Evolutionary conservation across 1,140 invertebrate species (phyloP), one percentile per base, ranked within the genome.

Genomic region (Drepana arcuata): DNA sequence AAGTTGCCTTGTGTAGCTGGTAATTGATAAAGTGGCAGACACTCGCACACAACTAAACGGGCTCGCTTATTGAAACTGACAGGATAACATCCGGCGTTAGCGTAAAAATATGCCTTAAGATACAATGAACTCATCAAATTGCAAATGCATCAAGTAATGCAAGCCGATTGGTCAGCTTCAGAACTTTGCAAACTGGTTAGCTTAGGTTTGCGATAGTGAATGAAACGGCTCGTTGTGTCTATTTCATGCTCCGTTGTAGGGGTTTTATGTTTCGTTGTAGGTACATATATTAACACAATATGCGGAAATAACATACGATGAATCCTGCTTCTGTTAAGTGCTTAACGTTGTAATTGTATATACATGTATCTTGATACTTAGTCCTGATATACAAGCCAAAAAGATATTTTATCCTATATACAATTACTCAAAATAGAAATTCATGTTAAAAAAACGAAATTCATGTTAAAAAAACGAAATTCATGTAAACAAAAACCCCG

Each of bases 21-120:
- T 61, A 73, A 77, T 70, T 70, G 69, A 72, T 66, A 63, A 72
- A 68, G 61, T 67, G 65, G 48, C 34, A 47, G 39, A 42, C 35
- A 45, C 18, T 21, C 27, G 32, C 14, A 39, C 11, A 46, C 34
- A 23, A 35, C 31, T 31, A 18, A 11, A 16, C 10, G 23, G 16
- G 7, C 2, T 34, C 39, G 35, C 45, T 49, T 40, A 41, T 45
- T 13, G 11, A 50, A 14, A 31, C 14, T 29, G 2, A 10, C 10
- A 18, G 16, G 16, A 7, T 15, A 23, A 46, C 25, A 43, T 41
- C 35, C 35, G 53, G 38, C 37, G 18, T 21, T 5, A 21, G 18
- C 9, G 4, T 21, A 21, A 5, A 18, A 5, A 37, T 21, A 28
- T 10, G n/a, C 18, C 29, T 7, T 18, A 29, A 33, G 23, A 50